Evolutionary conservation across 2,113 vertebrate genomes (phyloP), one percentile per base, ranked within the genome.

Genomic region (Smithornis capensis): DNA sequence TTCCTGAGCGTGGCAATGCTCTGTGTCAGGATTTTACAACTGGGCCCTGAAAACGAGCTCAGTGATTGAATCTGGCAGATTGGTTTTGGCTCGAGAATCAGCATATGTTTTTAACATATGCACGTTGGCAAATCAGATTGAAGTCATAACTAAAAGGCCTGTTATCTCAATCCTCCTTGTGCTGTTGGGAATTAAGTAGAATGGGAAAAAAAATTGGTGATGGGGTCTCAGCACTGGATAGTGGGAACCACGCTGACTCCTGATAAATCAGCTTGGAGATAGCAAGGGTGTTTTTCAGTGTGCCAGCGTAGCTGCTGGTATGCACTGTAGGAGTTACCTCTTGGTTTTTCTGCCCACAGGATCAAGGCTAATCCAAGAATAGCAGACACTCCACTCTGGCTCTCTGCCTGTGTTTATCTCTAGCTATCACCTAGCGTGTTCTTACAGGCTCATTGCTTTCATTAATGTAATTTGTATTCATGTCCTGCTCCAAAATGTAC

Each of bases 31-130:
- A 18, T 87, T 95, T 94, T 92, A 78, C 76, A 87, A 6, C 45
- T 33, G 75, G 53, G 74, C 69, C n/a, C 77, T 87, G 62, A 86
- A 74, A 93, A 87, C 38, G 7, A 78, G 67, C 16, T 28, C 59
- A 65, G 12, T 27, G 55, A 78, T 87, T 94, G 78, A 87, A 63
- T 84, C 75, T 96, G 95, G 89, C 95, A 92, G 53, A 18, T 94
- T 76, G 92, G 71, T 2, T 78, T 94, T 93, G 91, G 89, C 92
- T 84, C 6, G 33, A 57, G 73, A 69, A 65, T 31, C 79, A 69
- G 50, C 88, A 29, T 85, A 53, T 94, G 89, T 67, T 92, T 94
- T 80, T 35, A 93, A 69, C 93, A 93, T 86, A 81, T 40, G 70
- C 84, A 47, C 4, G 1, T 73, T 96, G 91, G 91, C 91, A 94